A percentile compares a stretch with the other conserved stretches of the same genome.
Evolutionary conservation across 1,140 invertebrate genomes (phyloP).

Genomic region (Panagrolaimus sp.): DNA sequence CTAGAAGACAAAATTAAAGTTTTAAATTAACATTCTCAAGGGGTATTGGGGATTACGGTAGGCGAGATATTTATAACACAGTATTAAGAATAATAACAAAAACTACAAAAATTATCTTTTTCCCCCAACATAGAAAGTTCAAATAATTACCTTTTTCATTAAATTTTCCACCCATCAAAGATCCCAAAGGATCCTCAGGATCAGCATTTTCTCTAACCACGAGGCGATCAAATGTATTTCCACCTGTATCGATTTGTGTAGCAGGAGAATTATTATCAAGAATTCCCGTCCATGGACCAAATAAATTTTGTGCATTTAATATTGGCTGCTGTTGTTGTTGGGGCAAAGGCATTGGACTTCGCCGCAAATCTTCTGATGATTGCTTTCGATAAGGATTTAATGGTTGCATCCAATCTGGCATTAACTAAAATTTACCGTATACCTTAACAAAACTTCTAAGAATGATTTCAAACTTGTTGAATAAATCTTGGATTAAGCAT

Average conservation of each 20-base stretch:
- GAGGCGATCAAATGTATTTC: constrained; percentile 37
- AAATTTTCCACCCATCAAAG: constrained; percentile 39
- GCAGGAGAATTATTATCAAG: not conserved
- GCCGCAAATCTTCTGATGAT: too few species aligned
- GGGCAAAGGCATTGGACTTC: too few species aligned
- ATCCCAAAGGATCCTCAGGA: constrained; percentile 20
- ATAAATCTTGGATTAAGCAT: constrained; percentile 12
- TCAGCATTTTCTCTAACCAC: constrained; percentile 38
- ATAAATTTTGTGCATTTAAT: not conserved
- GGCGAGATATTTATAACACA: not conserved
- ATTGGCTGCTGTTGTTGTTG: not conserved
- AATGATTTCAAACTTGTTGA: not conserved
- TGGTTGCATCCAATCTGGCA: constrained; percentile 16
- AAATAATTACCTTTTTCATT: constrained; percentile 31
- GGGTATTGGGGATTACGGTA: too few species aligned
- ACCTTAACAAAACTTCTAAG: too few species aligned
- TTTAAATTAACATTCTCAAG: too few species aligned
- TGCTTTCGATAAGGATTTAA: constrained; percentile 1
- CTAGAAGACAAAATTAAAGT: constrained; percentile 21
- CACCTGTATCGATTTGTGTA: constrained; percentile 38
- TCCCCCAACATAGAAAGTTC: too few species aligned
- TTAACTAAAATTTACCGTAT: not conserved
- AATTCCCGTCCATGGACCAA: too few species aligned
- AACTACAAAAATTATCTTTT: not conserved
- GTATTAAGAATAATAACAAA: not conserved